Percentiles rank a stretch among this genome's conserved stretches.
phyloP scores from a whole-genome alignment of 2,113 vertebrate genomes.

The Amazona vittata region DNA sequence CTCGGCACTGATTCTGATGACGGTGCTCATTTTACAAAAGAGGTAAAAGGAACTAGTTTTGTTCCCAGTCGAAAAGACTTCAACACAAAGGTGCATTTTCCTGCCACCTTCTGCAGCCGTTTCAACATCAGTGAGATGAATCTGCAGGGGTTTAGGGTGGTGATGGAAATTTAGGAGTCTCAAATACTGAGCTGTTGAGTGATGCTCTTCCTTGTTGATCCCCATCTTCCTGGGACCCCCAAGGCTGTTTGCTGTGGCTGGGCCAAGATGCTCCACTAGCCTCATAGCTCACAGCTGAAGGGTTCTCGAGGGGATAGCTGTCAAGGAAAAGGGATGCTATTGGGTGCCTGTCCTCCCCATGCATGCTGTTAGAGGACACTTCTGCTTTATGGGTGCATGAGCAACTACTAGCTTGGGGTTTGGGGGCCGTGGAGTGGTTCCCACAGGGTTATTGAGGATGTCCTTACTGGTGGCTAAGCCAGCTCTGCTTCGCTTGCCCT shows the following conservation, averaged over 20 bases:
- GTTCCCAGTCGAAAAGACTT: conserved; percentile 37
- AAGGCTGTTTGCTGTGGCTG: background rate
- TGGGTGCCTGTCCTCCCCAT: rapidly evolving
- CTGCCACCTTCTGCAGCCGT: background rate
- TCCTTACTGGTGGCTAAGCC: background rate
- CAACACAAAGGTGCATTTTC: conserved; percentile 46
- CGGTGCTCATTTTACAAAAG: conserved; percentile 51
- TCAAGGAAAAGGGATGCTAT: background rate
- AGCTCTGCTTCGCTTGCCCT: background rate
- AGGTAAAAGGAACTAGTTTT: conserved; percentile 57
- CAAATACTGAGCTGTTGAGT: rapidly evolving
- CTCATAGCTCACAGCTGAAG: background rate
- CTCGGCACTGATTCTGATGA: conserved; percentile 49
- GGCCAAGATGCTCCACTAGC: background rate
- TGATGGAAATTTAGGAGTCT: background rate
- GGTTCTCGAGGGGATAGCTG: background rate
- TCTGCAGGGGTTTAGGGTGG: background rate
- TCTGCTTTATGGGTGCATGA: background rate
- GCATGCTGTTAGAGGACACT: background rate
- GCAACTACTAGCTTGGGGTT: rapidly evolving
- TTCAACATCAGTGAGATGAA: conserved; percentile 34
- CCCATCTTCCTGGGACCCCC: rapidly evolving
- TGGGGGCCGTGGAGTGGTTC: background rate
- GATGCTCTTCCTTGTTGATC: background rate
- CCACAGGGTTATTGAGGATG: background rate